Base-by-base conservation (phyloP, 2,797 vertebrate species). In the Momotus momota region DNA sequence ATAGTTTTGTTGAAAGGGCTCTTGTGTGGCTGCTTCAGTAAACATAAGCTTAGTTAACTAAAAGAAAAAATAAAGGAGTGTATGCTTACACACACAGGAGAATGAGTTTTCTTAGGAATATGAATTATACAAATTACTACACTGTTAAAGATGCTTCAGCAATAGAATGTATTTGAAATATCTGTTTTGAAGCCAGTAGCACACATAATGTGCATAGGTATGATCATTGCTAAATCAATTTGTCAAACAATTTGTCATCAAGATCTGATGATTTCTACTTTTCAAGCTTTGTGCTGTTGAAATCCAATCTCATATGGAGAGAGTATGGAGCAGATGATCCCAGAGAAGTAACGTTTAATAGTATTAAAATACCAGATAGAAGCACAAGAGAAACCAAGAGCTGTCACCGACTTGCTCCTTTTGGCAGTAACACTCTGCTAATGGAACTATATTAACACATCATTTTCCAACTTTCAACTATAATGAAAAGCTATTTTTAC, bases 401-500 rank as follows among this genome's bases (percentile, higher is more conserved):
- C 88, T 92, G 83, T 92, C 93, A 96, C 55, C 0, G 4, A 71
- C 86, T 70, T 77, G 81, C 52, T 92, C 77, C 41, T 85, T 94
- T 93, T 94, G 88, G 90, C 88, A 96, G 88, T 57, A 96, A 94
- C 51, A 65, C 64, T 86, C 70, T 88, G 94, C 73, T 96, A 96
- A 96, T 96, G 86, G 95, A 88, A 93, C 61, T 71, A 41, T 90
- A 92, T 91, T 93, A 96, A 94, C 91, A 93, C 94, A 86, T 88
- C 21, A 92, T 96, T 96, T 96, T 81, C 91, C 60, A 71, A 80
- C 88, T 88, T 96, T 55, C 75, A 94, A 40, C 51, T 81, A 60
- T 70, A 95, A 92, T 80, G 88, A 96, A 90, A 96, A 90, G 77
- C 80, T 96, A 77, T 95, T 97, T 96, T 95, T 94, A 91, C 90